Evolutionary conservation across 1,140 invertebrate genomes (phyloP).

Genomic region (Bicyclus anynana): DNA sequence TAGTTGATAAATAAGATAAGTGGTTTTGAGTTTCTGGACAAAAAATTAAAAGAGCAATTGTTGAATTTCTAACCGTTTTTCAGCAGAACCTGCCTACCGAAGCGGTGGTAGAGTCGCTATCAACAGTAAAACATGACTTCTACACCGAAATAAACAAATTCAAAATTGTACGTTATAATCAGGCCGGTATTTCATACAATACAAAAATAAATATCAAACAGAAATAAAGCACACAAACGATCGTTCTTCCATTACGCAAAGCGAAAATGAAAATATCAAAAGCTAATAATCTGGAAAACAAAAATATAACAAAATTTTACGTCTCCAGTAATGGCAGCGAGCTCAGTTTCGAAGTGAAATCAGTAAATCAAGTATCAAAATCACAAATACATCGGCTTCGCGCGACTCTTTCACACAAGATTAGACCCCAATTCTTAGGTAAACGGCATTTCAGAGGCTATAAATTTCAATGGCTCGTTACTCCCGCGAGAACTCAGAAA

Average conservation of each 20-base stretch:
- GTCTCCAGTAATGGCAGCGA: conserved; percentile 2
- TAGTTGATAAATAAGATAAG: too few relatives aligned
- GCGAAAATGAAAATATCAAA: not conserved
- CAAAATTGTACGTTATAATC: too few relatives aligned
- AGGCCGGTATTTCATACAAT: not conserved
- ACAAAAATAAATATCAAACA: not conserved
- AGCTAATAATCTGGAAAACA: conserved; percentile 6
- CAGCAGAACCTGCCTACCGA: too few relatives aligned
- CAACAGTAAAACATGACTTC: too few relatives aligned
- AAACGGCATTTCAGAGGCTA: conserved; percentile 69
- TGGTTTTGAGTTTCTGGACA: too few relatives aligned
- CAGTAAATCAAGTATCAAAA: conserved; percentile 34
- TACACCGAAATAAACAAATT: too few relatives aligned
- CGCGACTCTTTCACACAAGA: conserved; percentile 68
- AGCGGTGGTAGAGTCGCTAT: too few relatives aligned
- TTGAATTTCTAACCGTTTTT: too few relatives aligned
- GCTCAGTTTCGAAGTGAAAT: conserved; percentile 10
- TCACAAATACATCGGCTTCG: conserved; percentile 37
- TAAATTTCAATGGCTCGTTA: conserved; percentile 72
- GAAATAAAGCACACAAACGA: not conserved
- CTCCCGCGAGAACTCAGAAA: conserved; percentile 64
- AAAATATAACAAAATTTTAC: conserved; percentile 13
- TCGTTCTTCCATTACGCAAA: not conserved
- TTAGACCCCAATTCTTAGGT: conserved; percentile 74
- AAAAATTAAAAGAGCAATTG: too few relatives aligned